Evolutionary conservation across 2,113 vertebrate genomes (phyloP), one percentile per base, ranked within the genome.

Genomic region (Athene cunicularia): DNA sequence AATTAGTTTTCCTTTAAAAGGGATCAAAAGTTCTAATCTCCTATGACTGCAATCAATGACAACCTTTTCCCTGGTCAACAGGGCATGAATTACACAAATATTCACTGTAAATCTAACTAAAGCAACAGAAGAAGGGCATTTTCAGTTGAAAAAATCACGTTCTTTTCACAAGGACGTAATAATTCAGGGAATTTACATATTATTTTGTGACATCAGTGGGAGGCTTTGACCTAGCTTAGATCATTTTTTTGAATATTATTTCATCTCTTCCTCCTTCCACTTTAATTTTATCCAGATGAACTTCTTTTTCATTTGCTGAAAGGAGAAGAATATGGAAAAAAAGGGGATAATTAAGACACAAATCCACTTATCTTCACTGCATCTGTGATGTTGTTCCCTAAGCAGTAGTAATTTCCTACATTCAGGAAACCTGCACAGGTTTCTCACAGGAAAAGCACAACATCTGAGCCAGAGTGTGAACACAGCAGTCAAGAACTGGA

Each of bases 1-100:
- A 70, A 91, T 91, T 90, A 82, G 70, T 58, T 96, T 94, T 85
- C 55, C 81, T 93, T 91, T 72, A 80, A 95, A 95, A 90, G 50
- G 53, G 63, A 95, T 84, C 41, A 87, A 45, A 92, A 92, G 67
- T 95, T 82, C 82, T 74, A 49, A 81, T 71, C 88, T 86, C 84
- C 39, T 47, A 59, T 14, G 66, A 73, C 77, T 73, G 45, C 45
- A 87, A 89, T 95, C 77, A 95, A 90, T 85, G 58, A 37, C 32
- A 85, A 73, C 37, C 62, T 35, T 81, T 82, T 84, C 66, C 64
- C 63, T 70, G 26, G 91, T 86, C 84, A 96, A 50, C 49, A 72
- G 80, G 66, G 28, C 77, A 85, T 32, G 17, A 83, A 88, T 89
- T 94, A 85, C 47, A 86, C 62, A 89, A 80, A 67, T 53, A 77